Conservation (phyloP, 1,140 invertebrate species). For the Drosophila arizonae region DNA sequence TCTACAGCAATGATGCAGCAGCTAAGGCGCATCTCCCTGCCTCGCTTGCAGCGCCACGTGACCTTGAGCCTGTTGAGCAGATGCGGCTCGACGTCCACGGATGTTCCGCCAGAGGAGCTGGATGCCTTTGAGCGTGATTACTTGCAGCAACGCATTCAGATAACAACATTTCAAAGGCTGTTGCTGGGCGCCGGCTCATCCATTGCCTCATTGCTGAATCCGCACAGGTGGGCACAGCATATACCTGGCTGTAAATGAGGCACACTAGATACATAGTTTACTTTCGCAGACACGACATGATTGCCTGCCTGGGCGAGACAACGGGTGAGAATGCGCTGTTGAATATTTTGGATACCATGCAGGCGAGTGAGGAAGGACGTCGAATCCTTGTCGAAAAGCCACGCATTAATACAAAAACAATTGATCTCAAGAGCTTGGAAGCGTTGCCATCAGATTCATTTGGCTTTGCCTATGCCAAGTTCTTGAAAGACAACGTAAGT, state of each 20-base stretch:
- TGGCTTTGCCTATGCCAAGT: constrained; percentile 92
- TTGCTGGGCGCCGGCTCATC: constrained; percentile 92
- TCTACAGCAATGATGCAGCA: constrained; percentile 63
- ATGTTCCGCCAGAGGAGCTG: constrained; percentile 36
- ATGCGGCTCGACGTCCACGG: constrained; percentile 26
- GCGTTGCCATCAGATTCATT: constrained; percentile 90
- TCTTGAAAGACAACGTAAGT: constrained; percentile 90
- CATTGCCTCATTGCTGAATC: constrained; percentile 88
- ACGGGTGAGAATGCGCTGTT: constrained; percentile 89
- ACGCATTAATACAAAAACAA: constrained; percentile 91
- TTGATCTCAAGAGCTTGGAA: constrained; percentile 90
- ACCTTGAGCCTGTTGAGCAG: constrained; percentile 2
- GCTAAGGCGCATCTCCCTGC: constrained; percentile 31
- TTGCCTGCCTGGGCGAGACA: constrained; percentile 95
- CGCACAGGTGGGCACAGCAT: constrained; percentile 80
- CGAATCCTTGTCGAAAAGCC: constrained; percentile 91
- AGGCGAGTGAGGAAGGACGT: constrained; percentile 86
- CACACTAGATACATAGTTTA: neutral
- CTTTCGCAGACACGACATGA: constrained; percentile 91
- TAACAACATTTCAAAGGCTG: constrained; percentile 88
- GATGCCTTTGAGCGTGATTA: constrained; percentile 72
- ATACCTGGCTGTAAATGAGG: neutral
- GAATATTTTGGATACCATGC: constrained; percentile 86
- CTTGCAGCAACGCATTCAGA: constrained; percentile 87
- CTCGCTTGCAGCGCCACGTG: constrained; percentile 21